phyloP scores from a whole-genome alignment of 2,888 invertebrate species.

The Trachelus troglodyta region DNA sequence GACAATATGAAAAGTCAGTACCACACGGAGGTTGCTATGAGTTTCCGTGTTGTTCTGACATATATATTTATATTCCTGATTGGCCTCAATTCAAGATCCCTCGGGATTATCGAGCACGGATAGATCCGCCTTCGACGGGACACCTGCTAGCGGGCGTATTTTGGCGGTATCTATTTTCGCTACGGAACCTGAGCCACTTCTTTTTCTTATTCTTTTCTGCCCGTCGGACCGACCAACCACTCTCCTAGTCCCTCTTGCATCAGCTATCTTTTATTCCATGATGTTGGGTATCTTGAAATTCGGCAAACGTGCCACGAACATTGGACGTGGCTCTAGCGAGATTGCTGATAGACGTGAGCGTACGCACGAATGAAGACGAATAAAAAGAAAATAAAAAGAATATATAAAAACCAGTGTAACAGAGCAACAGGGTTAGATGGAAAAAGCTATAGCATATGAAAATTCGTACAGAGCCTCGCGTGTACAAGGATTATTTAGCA shows the following conservation, averaged over 20 bases:
- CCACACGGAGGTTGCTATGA: background rate
- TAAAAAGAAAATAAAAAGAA: background rate
- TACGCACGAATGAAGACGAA: background rate
- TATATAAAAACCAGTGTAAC: background rate
- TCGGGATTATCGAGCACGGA: conserved; percentile 13
- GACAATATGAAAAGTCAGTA: background rate
- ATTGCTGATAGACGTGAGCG: background rate
- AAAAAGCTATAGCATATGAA: background rate
- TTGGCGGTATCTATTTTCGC: conserved; percentile 23
- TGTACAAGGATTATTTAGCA: too few relatives aligned
- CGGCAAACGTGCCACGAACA: background rate
- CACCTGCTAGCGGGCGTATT: conserved; percentile 18
- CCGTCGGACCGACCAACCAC: background rate
- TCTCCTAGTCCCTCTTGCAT: background rate
- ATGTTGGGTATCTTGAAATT: background rate
- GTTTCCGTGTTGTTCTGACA: background rate
- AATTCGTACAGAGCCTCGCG: background rate
- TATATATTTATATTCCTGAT: background rate
- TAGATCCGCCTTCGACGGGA: conserved; percentile 15
- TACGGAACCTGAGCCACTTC: conserved; percentile 9
- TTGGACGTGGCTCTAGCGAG: background rate
- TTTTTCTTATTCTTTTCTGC: background rate
- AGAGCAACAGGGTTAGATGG: background rate
- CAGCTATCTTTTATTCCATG: conserved; percentile 3
- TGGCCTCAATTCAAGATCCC: background rate